Evolutionary conservation across 2,797 vertebrate genomes (phyloP), one percentile per base, ranked within the genome.

Genomic region (Lemur catta): DNA sequence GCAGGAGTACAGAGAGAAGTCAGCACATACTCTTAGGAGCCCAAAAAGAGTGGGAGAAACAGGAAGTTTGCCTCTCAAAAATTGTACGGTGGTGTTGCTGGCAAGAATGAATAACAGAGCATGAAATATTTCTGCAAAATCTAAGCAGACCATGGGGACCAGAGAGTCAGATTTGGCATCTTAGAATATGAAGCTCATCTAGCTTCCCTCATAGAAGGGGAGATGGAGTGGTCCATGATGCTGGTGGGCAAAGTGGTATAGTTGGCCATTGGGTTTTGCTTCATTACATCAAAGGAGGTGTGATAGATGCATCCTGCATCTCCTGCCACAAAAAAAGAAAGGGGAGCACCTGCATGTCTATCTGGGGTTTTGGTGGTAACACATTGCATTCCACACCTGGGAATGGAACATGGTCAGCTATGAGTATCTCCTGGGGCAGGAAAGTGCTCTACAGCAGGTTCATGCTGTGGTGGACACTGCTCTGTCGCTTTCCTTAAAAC

Each of bases 181-280:
- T 41, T 12, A 46, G 35, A 11, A 3, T 2, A 15, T 38, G 14
- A 90, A 3, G 30, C 4, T 41, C 20, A 71, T 7, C 11, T 95
- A 99, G 98, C 98, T 99, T 98, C 98, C 96, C 98, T 99, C 98
- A 98, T 98, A 97, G 99, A 99, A 35, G 98, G 98, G 50, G 98
- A 99, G 91, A 99, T 20, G 0, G 98, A 98, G 30, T 99, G 98
- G 85, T 98, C 98, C 98, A 99, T 98, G 92, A 98, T 30, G 82
- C 84, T 90, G n/a, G 7, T 2, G 7, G 98, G 98, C 0, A 98
- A 35, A 0, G 17, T 94, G 6, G 98, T 99, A 72, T 98, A 98
- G 96, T 98, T 98, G 95, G 98, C 30, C 98, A 98, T 98, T 7
- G 98, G 98, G 35, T 98, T 99, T 78, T 98, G 46, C 89, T 98